Conservation (phyloP, 2,113 vertebrate genomes). For the Nipponia nippon region DNA sequence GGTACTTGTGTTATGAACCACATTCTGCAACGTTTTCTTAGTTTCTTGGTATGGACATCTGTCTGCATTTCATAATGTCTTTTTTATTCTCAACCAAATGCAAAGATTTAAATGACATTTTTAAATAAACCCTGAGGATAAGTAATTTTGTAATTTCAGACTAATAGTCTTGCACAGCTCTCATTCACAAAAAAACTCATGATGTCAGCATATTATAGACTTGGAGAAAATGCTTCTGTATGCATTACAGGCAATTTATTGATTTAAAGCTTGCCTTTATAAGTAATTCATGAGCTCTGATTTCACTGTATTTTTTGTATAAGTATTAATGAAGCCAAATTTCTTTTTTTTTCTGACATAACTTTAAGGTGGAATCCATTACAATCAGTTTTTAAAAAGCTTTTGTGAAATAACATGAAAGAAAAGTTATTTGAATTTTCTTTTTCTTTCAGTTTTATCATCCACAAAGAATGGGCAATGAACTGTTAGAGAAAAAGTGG, state of each 20-base stretch:
- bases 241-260: background rate
- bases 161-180: background rate
- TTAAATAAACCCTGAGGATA: background rate
- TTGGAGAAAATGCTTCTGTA: background rate
- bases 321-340: background rate
- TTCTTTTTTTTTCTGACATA: background rate
- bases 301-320: background rate
- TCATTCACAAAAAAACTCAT: background rate
- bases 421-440: background rate
- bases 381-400: background rate
- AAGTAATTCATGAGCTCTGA: slow-evolving; percentile 19
- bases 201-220: background rate
- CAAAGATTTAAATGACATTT: background rate
- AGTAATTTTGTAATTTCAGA: background rate
- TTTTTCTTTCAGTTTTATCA: background rate
- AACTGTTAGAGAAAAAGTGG: background rate
- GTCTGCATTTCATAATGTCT: background rate
- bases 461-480: background rate
- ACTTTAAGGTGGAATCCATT: background rate
- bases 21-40: background rate
- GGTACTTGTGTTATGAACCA: background rate
- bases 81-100: background rate
- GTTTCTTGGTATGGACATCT: background rate
- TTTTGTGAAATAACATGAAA: background rate
- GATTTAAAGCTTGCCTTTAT: background rate